These are phyloP conservation scores for Steromphala cineraria DNA, from an alignment of 2,888 invertebrate species.

Conservation along the genomic window DNA sequence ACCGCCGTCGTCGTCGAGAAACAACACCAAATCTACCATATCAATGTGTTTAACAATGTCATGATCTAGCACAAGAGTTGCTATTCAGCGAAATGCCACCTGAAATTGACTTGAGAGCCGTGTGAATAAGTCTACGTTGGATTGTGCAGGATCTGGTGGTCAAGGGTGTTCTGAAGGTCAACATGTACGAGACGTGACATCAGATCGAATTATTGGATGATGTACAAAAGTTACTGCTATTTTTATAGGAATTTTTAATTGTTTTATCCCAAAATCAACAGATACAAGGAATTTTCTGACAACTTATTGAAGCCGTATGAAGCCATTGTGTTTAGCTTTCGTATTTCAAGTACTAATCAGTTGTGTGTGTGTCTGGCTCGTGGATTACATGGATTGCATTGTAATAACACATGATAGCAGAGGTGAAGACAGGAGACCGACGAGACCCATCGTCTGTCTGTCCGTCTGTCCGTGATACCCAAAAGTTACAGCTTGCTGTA, in stretches of 20 bases:
- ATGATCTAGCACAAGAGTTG: not conserved
- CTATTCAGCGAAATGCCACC: not conserved
- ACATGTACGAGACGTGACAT: not conserved
- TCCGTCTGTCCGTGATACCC: not conserved
- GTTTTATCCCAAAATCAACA: conserved; percentile 3
- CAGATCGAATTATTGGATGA: not conserved
- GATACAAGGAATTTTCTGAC: not conserved
- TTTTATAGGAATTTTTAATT: conserved; percentile 17
- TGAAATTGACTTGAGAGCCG: too few relatives aligned
- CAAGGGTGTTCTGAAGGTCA: not conserved
- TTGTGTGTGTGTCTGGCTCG: not conserved
- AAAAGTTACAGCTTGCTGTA: not conserved
- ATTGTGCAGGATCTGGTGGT: not conserved
- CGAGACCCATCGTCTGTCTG: not conserved
- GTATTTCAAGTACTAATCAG: not conserved
- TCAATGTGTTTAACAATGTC: not conserved
- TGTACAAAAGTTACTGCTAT: not conserved
- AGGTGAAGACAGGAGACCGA: not conserved
- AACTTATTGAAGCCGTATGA: not conserved
- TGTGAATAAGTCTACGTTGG: not conserved
- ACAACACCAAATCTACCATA: not conserved
- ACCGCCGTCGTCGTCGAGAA: not conserved
- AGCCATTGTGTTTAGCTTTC: not conserved
- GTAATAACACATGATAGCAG: not conserved
- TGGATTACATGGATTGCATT: not conserved